phyloP scores from a whole-genome alignment of 1,140 invertebrate species.

The Sipha flava region DNA sequence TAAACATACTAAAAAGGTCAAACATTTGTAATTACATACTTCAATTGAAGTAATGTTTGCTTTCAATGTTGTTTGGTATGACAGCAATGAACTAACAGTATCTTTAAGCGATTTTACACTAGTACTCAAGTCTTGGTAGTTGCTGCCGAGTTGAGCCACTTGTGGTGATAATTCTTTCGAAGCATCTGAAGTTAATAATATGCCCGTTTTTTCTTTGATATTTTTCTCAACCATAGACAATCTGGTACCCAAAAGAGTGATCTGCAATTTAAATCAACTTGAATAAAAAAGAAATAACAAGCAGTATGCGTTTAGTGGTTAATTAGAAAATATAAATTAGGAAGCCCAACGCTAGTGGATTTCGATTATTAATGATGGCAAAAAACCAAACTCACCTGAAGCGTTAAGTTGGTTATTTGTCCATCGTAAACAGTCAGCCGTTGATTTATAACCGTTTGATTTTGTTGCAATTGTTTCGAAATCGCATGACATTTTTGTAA shows the following conservation, averaged over 20 bases:
- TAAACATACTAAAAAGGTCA: too few species aligned
- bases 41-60: not conserved
- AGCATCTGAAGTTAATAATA: not conserved
- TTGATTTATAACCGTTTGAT: slow-evolving; percentile 51
- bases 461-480: slow-evolving; percentile 53
- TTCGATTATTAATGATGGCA: not conserved
- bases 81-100: not conserved
- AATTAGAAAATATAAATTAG: too few species aligned
- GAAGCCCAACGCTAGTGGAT: too few species aligned
- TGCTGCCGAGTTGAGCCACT: slow-evolving; percentile 2
- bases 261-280: not conserved
- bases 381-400: slow-evolving; percentile 44
- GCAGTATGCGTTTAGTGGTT: too few species aligned
- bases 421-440: slow-evolving; percentile 46
- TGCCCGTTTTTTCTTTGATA: not conserved
- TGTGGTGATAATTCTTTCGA: not conserved
- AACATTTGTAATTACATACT: not conserved
- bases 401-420: slow-evolving; percentile 47
- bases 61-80: not conserved
- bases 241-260: not conserved
- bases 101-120: slow-evolving; percentile 10
- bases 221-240: not conserved
- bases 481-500: slow-evolving; percentile 56
- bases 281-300: too few species aligned
- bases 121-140: not conserved